These are phyloP conservation scores for Anthophora plumipes DNA, from an alignment of 2,888 invertebrate species.

Conservation along the genomic window DNA sequence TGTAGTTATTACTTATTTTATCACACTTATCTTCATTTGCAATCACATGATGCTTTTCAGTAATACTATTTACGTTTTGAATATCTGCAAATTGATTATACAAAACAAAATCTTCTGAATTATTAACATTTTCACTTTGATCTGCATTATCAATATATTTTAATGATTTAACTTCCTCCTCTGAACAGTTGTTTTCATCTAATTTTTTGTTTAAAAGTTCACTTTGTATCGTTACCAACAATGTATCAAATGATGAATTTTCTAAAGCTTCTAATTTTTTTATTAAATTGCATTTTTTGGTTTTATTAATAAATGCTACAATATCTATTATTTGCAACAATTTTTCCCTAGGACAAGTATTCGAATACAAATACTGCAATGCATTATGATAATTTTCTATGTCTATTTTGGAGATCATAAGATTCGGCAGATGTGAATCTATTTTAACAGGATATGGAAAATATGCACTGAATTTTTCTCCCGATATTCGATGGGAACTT, in stretches of 20 bases:
- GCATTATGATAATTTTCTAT: slow-evolving; percentile 72
- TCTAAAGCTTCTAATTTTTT: slow-evolving; percentile 49
- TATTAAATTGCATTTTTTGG: slow-evolving; percentile 50
- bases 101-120: neutral
- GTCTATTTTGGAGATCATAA: slow-evolving; percentile 74
- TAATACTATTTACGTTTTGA: neutral
- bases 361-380: slow-evolving; percentile 70
- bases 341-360: slow-evolving; percentile 47
- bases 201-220: slow-evolving; percentile 35
- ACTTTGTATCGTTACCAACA: slow-evolving; percentile 49
- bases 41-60: neutral
- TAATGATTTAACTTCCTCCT: slow-evolving; percentile 1
- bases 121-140: neutral
- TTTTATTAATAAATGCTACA: slow-evolving; percentile 53
- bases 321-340: slow-evolving; percentile 58
- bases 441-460: slow-evolving; percentile 76
- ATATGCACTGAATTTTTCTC: slow-evolving; percentile 63
- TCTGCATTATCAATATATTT: neutral
- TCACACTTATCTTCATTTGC: neutral
- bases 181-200: neutral
- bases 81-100: neutral
- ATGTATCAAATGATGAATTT: slow-evolving; percentile 44
- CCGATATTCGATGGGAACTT: slow-evolving; percentile 60
- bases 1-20: neutral
- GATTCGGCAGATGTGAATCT: slow-evolving; percentile 72